These are phyloP conservation scores for Drosophila eugracilis DNA, from an alignment of 1,140 invertebrate genomes.

Conservation along the genomic window DNA sequence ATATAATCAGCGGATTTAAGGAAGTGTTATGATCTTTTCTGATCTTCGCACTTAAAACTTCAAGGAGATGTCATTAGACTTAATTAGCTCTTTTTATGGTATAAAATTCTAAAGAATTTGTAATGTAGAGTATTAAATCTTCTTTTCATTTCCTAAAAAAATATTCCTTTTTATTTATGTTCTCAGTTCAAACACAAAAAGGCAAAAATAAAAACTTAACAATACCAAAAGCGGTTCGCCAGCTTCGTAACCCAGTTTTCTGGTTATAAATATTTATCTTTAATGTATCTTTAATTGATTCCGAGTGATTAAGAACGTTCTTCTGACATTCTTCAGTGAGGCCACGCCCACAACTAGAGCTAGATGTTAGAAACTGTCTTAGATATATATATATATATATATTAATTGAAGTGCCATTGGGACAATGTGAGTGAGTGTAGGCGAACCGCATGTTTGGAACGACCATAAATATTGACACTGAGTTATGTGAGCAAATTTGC, in stretches of 20 bases:
- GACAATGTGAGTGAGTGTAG: conserved; percentile 14
- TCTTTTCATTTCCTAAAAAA: background rate
- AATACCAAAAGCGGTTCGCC: conserved; percentile 39
- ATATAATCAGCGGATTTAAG: conserved; percentile 14
- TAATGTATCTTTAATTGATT: conserved; percentile 68
- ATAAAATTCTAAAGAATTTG: background rate
- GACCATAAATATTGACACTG: conserved; percentile 73
- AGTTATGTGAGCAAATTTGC: conserved; percentile 65
- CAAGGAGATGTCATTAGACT: too few species aligned
- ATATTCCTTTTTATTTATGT: background rate
- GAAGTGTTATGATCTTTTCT: background rate
- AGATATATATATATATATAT: too few species aligned
- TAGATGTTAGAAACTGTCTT: conserved; percentile 6
- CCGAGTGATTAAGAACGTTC: conserved; percentile 47
- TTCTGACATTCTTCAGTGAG: conserved; percentile 10
- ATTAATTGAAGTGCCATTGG: conserved; percentile 18
- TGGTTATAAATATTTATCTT: conserved; percentile 34
- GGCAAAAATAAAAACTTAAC: conserved; percentile 1
- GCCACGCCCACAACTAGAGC: conserved; percentile 57
- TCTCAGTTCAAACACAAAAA: conserved; percentile 1
- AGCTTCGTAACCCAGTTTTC: conserved; percentile 60
- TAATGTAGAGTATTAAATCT: background rate
- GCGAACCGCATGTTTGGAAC: conserved; percentile 28
- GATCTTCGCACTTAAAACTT: background rate
- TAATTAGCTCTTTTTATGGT: too few species aligned